Evolutionary conservation across 1,140 invertebrate genomes (phyloP).

Genomic region (Gonioctena quinquepunctata): DNA sequence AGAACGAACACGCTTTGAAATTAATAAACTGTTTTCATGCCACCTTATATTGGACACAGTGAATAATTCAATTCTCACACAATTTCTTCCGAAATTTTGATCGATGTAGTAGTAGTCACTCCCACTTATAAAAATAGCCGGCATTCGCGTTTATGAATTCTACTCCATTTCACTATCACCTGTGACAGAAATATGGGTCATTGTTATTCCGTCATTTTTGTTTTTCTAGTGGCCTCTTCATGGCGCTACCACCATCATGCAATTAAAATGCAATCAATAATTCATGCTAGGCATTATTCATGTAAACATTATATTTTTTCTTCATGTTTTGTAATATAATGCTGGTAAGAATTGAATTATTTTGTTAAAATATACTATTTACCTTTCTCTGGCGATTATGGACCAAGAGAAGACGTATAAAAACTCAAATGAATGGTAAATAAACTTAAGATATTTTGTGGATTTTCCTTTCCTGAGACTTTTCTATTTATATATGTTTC

Average conservation of each 20-base stretch:
- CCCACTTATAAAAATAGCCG: not conserved
- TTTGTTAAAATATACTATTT: not conserved
- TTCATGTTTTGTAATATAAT: not conserved
- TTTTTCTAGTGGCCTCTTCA: not conserved
- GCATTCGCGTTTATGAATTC: not conserved
- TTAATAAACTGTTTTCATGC: too few relatives aligned
- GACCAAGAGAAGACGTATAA: too few relatives aligned
- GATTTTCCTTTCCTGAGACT: too few relatives aligned
- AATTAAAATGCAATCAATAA: not conserved
- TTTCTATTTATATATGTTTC: too few relatives aligned
- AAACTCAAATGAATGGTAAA: too few relatives aligned
- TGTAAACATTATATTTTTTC: not conserved
- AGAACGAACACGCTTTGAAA: too few relatives aligned
- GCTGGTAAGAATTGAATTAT: not conserved
- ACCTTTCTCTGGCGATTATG: not conserved
- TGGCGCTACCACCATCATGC: not conserved
- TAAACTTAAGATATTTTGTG: too few relatives aligned
- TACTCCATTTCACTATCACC: not conserved
- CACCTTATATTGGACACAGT: too few relatives aligned
- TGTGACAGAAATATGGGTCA: constrained; percentile 9
- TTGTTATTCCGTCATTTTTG: constrained; percentile 1
- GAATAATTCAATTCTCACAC: too few relatives aligned
- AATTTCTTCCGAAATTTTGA: too few relatives aligned
- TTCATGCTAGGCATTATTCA: not conserved
- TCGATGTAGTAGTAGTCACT: not conserved